Percentiles rank a stretch among this genome's conserved stretches.
Evolutionary conservation across 2,888 invertebrate genomes (phyloP).

Genomic region (Synanthedon tipuliformis): DNA sequence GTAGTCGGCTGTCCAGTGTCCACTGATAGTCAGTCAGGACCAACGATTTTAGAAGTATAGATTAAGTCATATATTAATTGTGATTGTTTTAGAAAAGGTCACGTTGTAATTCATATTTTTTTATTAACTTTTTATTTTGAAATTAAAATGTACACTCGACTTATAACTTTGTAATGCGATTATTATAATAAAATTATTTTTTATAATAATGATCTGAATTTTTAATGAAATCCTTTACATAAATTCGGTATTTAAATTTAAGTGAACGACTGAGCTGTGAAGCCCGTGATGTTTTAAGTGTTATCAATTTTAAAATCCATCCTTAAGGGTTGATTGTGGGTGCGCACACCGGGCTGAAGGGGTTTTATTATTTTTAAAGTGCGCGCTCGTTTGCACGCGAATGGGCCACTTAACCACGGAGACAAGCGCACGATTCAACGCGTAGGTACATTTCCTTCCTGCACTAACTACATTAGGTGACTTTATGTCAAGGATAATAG

Average conservation of each 20-base stretch:
- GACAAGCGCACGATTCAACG: slow-evolving; percentile 38
- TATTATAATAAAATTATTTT: too few species aligned
- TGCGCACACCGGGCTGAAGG: slow-evolving; percentile 28
- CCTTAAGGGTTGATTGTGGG: slow-evolving; percentile 4
- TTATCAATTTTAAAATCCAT: slow-evolving; percentile 1
- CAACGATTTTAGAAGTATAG: too few species aligned
- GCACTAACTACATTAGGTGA: slow-evolving; percentile 50
- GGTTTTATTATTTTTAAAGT: slow-evolving; percentile 68
- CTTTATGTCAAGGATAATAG: slow-evolving; percentile 58
- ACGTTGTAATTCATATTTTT: too few species aligned
- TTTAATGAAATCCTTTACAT: too few species aligned
- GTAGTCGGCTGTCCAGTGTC: too few species aligned
- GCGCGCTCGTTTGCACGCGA: slow-evolving; percentile 70
- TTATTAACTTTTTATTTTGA: too few species aligned
- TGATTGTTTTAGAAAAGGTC: too few species aligned
- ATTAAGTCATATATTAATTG: too few species aligned
- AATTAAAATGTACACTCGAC: too few species aligned
- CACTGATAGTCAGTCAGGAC: too few species aligned
- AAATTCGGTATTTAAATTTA: background rate
- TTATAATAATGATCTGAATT: too few species aligned
- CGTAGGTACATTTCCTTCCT: slow-evolving; percentile 39
- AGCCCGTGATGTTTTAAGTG: slow-evolving; percentile 1
- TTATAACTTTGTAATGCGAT: too few species aligned
- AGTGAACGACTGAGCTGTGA: slow-evolving; percentile 4
- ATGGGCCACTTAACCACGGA: slow-evolving; percentile 71